phyloP scores from a whole-genome alignment of 2,797 vertebrate genomes.

The Hemibagrus guttatus region DNA sequence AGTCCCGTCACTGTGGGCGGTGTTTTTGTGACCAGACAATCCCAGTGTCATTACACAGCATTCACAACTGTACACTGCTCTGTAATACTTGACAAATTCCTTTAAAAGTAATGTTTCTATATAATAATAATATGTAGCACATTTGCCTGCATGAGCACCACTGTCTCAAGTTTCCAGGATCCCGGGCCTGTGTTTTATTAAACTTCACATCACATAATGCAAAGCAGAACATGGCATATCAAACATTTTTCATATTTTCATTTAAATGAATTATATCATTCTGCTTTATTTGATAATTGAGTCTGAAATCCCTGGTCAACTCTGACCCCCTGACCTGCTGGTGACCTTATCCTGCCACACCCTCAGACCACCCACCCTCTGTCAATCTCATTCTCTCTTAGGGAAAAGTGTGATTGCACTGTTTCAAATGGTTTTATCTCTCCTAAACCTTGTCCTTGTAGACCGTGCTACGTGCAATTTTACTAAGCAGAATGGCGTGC shows the following conservation, averaged over 20 bases:
- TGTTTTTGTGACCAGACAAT: conserved; percentile 23
- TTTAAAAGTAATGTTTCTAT: neutral
- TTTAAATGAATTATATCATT: neutral
- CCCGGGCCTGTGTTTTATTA: neutral
- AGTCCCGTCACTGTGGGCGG: conserved; percentile 40
- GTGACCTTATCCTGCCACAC: neutral
- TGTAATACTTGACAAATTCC: neutral
- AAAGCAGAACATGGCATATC: neutral
- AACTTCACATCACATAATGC: neutral
- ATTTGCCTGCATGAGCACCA: no score
- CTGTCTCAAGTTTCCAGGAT: neutral
- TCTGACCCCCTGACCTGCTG: neutral
- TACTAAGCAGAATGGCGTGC: conserved; percentile 49
- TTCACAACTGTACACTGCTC: neutral
- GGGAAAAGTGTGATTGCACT: neutral
- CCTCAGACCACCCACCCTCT: neutral
- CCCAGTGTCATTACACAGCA: neutral
- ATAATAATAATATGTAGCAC: neutral
- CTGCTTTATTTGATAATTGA: neutral
- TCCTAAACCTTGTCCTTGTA: conserved; percentile 58
- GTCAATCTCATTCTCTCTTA: neutral
- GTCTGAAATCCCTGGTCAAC: neutral
- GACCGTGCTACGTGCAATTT: conserved; percentile 56
- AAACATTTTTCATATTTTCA: neutral
- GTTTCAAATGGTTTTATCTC: conserved; percentile 36